phyloP scores from a whole-genome alignment of 2,888 invertebrate species.

The Endomychus coccineus region DNA sequence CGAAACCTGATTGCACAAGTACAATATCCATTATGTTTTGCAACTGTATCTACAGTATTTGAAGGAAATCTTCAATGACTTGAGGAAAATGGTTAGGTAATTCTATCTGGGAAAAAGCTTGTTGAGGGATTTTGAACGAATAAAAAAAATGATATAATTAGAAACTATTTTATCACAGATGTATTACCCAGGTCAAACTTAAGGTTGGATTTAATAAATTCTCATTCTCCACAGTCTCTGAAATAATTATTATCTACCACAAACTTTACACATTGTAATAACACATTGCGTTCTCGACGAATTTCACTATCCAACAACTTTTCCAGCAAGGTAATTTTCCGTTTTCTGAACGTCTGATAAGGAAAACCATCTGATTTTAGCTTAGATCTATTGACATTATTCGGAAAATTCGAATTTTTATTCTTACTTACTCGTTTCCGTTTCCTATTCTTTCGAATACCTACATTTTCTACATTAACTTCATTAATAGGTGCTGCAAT shows the following conservation, averaged over 20 bases:
- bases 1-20: no score
- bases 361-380: conserved; percentile 21
- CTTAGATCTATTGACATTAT: conserved; percentile 23
- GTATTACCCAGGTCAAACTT: no score
- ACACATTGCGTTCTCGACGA: conserved; percentile 74
- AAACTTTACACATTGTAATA: conserved; percentile 79
- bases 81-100: no score
- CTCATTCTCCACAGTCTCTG: background rate
- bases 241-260: conserved; percentile 45
- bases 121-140: no score
- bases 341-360: conserved; percentile 28
- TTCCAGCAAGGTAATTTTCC: conserved; percentile 55
- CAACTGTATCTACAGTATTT: no score
- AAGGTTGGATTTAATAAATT: background rate
- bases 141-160: no score
- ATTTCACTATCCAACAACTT: conserved; percentile 72
- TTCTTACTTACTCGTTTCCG: conserved; percentile 9
- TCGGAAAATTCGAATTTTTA: conserved; percentile 17
- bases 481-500: no score
- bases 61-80: no score
- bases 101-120: no score
- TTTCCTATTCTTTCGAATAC: conserved; percentile 6
- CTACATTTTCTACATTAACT: no score
- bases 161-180: no score
- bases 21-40: no score